Conservation (phyloP, 2,888 invertebrate species). For the Hirtodrosophila alboralis region DNA sequence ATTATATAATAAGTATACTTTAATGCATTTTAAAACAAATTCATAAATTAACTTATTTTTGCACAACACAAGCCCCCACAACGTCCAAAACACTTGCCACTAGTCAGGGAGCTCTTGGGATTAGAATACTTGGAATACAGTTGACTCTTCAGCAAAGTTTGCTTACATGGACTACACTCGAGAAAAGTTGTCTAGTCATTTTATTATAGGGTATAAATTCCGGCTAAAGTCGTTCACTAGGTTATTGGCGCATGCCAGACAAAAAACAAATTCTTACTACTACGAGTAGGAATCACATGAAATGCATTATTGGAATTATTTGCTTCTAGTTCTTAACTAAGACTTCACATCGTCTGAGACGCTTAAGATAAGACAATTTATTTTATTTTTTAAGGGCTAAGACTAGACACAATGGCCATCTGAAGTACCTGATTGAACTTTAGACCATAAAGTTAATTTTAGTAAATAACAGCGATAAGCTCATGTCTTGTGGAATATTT, state of each 20-base stretch:
- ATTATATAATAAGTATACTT: too few relatives aligned
- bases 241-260: conserved; percentile 9
- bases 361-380: conserved; percentile 22
- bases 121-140: conserved; percentile 23
- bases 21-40: too few relatives aligned
- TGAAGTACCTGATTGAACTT: conserved; percentile 30
- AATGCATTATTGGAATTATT: background rate
- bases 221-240: conserved; percentile 19
- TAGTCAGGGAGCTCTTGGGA: conserved; percentile 33
- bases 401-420: conserved; percentile 22
- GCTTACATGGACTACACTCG: conserved; percentile 15
- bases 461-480: conserved; percentile 24
- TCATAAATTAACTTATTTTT: too few relatives aligned
- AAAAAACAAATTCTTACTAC: background rate
- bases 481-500: background rate
- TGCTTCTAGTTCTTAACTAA: conserved; percentile 1
- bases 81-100: conserved; percentile 5
- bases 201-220: conserved; percentile 8
- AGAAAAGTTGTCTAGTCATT: conserved; percentile 24
- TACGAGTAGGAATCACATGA: conserved; percentile 14
- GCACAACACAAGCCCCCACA: too few relatives aligned
- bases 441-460: conserved; percentile 13
- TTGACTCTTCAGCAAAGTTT: conserved; percentile 13
- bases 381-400: conserved; percentile 7
- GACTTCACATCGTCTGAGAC: conserved; percentile 17